phyloP scores from a whole-genome alignment of 2,888 invertebrate genomes.

The Hymenopus coronatus region DNA sequence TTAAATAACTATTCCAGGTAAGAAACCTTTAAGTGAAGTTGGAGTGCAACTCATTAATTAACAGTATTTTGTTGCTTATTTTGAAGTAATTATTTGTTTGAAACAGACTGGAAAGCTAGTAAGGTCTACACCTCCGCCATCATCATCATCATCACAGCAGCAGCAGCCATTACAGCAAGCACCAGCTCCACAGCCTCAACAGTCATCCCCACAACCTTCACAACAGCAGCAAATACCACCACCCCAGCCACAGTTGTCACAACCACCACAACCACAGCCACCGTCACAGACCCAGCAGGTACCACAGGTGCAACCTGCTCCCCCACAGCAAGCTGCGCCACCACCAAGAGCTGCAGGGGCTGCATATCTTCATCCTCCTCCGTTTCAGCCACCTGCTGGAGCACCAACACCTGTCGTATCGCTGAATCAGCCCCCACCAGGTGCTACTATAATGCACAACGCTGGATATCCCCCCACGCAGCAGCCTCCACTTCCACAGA shows the following conservation, averaged over 20 bases:
- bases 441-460: conserved; percentile 14
- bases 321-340: conserved; percentile 4
- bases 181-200: conserved; percentile 41
- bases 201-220: conserved; percentile 42
- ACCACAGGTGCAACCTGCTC: conserved; percentile 24
- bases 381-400: conserved; percentile 16
- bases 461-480: not conserved
- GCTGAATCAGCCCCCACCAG: conserved; percentile 21
- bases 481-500: conserved; percentile 25
- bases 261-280: conserved; percentile 34
- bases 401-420: conserved; percentile 22
- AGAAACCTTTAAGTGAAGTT: too few species aligned
- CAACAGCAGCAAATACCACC: conserved; percentile 41
- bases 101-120: conserved; percentile 61
- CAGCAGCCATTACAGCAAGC: conserved; percentile 27
- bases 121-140: conserved; percentile 59
- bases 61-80: not conserved
- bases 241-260: conserved; percentile 36
- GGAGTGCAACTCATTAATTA: too few species aligned
- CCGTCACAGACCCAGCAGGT: conserved; percentile 36
- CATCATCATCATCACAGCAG: conserved; percentile 9
- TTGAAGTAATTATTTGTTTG: not conserved
- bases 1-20: too few species aligned
- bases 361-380: conserved; percentile 24
- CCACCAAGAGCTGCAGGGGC: conserved; percentile 13